Conservation (phyloP, 1,140 invertebrate genomes). For the Thalassaphorura encarpata region DNA sequence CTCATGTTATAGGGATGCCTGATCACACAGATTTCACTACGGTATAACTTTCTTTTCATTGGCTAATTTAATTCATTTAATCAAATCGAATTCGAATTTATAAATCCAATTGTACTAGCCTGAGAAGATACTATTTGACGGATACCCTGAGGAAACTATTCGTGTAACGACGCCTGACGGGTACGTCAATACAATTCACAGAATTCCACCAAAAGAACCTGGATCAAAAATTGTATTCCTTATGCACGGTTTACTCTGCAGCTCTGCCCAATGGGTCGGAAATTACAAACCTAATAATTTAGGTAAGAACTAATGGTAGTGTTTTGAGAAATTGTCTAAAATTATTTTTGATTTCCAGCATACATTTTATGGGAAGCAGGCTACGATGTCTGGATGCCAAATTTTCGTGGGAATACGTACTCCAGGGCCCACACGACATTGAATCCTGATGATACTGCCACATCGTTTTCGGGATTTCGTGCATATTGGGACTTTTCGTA, state of each 20-base stretch:
- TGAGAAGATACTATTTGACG: not conserved
- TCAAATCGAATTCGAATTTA: no score
- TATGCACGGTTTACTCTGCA: not conserved
- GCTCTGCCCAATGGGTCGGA: not conserved
- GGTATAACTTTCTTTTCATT: no score
- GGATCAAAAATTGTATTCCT: not conserved
- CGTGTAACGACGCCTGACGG: not conserved
- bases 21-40: no score
- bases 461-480: no score
- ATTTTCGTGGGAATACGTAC: conserved; percentile 56
- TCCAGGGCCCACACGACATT: conserved; percentile 45
- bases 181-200: not conserved
- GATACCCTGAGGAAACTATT: not conserved
- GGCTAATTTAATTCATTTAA: no score
- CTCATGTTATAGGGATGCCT: no score
- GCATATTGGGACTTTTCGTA: no score
- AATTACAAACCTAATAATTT: not conserved
- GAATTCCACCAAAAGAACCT: not conserved
- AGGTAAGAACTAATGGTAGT: no score
- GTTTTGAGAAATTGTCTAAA: no score
- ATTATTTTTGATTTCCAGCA: no score
- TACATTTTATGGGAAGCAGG: no score
- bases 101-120: no score
- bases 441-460: conserved; percentile 42
- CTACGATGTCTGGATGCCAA: conserved; percentile 66